phyloP scores from a whole-genome alignment of 2,797 vertebrate genomes.

The Centropyge bicolor region DNA sequence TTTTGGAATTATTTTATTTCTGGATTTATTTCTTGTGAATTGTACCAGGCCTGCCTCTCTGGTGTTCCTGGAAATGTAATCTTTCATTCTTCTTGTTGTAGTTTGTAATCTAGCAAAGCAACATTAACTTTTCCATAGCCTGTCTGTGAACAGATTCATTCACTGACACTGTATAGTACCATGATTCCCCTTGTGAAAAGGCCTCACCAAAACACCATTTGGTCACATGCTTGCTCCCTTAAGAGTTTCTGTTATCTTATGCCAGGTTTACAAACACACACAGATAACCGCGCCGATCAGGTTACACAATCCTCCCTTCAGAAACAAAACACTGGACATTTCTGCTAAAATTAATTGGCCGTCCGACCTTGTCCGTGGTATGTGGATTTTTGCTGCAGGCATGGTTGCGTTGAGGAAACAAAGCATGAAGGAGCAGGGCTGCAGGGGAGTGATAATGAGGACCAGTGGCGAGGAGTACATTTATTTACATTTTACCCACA shows the following conservation, averaged over 20 bases:
- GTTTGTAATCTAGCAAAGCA: neutral
- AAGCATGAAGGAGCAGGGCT: conserved; percentile 33
- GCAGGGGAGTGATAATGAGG: conserved; percentile 46
- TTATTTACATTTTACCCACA: conserved; percentile 47
- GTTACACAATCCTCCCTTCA: conserved; percentile 34
- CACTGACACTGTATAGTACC: neutral
- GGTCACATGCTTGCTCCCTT: conserved; percentile 39
- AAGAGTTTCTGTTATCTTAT: conserved; percentile 35
- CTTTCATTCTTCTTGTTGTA: neutral
- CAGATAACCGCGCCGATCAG: conserved; percentile 25
- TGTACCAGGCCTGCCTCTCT: conserved; percentile 6
- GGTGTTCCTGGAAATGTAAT: neutral
- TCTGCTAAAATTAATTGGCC: conserved; percentile 58
- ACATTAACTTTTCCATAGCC: neutral
- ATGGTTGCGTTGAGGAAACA: conserved; percentile 42
- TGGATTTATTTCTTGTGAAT: conserved; percentile 34
- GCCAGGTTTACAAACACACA: conserved; percentile 34
- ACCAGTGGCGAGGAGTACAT: neutral
- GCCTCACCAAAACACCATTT: conserved; percentile 36
- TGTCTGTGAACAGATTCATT: conserved; percentile 13
- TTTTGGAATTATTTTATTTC: conserved; percentile 25
- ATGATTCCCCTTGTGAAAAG: neutral
- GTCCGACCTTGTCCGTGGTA: conserved; percentile 53
- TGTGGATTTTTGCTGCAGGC: conserved; percentile 46
- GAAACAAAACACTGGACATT: conserved; percentile 38